Evolutionary conservation across 2,888 invertebrate species (phyloP), one percentile per base, ranked within the genome.

Genomic region (Tetragnatha montana): DNA sequence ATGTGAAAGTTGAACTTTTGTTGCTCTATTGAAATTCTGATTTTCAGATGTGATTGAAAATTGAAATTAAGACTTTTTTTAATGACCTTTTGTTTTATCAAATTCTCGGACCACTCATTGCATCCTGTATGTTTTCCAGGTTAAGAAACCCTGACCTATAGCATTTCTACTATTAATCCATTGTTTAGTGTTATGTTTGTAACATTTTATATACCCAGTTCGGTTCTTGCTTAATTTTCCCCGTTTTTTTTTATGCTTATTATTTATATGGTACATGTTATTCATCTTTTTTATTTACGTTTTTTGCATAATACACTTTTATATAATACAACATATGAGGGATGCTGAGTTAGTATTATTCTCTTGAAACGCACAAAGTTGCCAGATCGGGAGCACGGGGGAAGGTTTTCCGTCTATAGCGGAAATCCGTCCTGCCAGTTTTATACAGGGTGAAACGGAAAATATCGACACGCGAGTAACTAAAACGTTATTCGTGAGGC

Each of bases 321-420:
- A 83, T 49, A 68, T 74, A n/a, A n/a, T n/a, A n/a, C n/a, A n/a
- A 75, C 74, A 47, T 74, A 75, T 74, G 80, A 87, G 74, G 74
- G 81, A 22, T 87, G 60, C 80, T 80, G 68, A 87, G 47, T 60
- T 74, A 86, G 83, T 87, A 87, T 81, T 81, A 87, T 81, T 81
- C 73, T 81, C 70, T 81, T 81, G 75, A 71, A 87, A 87, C 87
- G 81, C 87, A 87, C 81, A 87, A 81, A 71, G 81, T 81, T 81
- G 49, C 79, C 69, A n/a, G n/a, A n/a, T n/a, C n/a, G n/a, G 21
- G 50, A 73, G 22, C 68, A 4, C 35, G 35, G 35, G 35, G 35
- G 35, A 35, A 35, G 35, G 35, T 35, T 35, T 35, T 35, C 35
- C 35, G 35, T 35, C 35, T 35, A 35, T 1, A 35, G 35, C 35